Evolutionary conservation across 1,140 invertebrate species (phyloP), one percentile per base, ranked within the genome.

Genomic region (Cydia fagiglandana): DNA sequence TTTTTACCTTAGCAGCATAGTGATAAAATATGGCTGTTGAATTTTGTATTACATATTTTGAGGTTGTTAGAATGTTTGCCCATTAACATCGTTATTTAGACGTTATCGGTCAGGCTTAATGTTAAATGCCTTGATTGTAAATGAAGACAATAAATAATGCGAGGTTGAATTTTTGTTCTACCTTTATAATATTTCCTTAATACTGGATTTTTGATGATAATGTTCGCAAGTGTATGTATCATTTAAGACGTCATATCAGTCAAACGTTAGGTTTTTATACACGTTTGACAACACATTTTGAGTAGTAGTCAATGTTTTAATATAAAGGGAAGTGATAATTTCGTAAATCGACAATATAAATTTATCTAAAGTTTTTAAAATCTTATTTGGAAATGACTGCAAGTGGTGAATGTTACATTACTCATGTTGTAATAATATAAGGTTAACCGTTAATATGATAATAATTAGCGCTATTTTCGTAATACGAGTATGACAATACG

Each of bases 1-100:
- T 76, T 79, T 73, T 79, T 75, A 68, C 61, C 68, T 76, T 75
- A 76, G 76, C 77, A 80, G 76, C 73, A 82, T 86, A 89, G 88
- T 89, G 87, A 88, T 92, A 87, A 87, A 90, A 85, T 76, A 91
- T 92, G 90, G 90, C 89, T 92, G 89, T 92, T 90, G 80, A 89
- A 86, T 86, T 89, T 88, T 91, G 81, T 87, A 86, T 74, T 81
- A 85, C 79, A 81, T 86, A 88, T 87, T 86, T 84, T 79, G 82
- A 86, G 82, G 83, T 91, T 91, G 86, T 92, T 92, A 84, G 86
- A 86, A 86, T 84, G 82, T 79, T 84, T 83, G 79, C 78, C 78
- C 79, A 78, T 90, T 89, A 82, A 87, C 76, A 85, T 85, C 89
- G 86, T 88, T 89, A 83, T 83, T 80, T 85, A 84, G 79, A 77